phyloP scores from a whole-genome alignment of 2,888 invertebrate genomes.

The Axea sp. region DNA sequence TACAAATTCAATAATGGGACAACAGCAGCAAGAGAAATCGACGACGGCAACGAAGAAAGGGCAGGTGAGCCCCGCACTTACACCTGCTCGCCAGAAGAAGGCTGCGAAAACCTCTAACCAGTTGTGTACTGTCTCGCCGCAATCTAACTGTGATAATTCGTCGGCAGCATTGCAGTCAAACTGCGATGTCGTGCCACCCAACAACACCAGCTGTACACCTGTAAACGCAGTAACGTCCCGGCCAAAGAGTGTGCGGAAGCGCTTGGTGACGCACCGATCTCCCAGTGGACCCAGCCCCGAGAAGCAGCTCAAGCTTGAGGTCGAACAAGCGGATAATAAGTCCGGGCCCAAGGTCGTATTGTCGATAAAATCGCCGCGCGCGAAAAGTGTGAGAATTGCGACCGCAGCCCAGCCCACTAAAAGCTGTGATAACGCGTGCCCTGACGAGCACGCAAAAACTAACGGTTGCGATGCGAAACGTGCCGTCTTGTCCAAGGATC shows the following conservation, averaged over 20 bases:
- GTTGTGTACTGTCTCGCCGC: slow-evolving; percentile 71
- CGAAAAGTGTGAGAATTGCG: slow-evolving; percentile 61
- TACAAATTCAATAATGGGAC: slow-evolving; percentile 65
- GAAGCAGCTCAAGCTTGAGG: slow-evolving; percentile 73
- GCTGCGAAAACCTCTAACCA: slow-evolving; percentile 69
- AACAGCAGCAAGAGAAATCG: slow-evolving; percentile 41
- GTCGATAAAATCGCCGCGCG: slow-evolving; percentile 35
- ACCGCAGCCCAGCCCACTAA: slow-evolving; percentile 64
- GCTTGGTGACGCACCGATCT: slow-evolving; percentile 68
- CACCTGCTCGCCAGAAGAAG: slow-evolving; percentile 70
- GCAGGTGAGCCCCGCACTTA: slow-evolving; percentile 39
- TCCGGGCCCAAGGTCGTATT: slow-evolving; percentile 66
- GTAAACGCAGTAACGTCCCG: slow-evolving; percentile 54
- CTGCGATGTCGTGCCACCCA: slow-evolving; percentile 68
- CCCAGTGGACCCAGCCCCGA: slow-evolving; percentile 74
- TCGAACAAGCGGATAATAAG: slow-evolving; percentile 55
- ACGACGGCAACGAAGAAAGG: slow-evolving; percentile 33
- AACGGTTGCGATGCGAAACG: slow-evolving; percentile 65
- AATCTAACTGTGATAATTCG: slow-evolving; percentile 78
- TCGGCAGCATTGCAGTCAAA: slow-evolving; percentile 68
- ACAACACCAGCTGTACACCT: slow-evolving; percentile 67
- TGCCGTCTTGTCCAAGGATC: slow-evolving; percentile 66
- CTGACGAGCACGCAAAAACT: slow-evolving; percentile 67
- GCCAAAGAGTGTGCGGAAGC: slow-evolving; percentile 74
- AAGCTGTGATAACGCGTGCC: slow-evolving; percentile 64